These are phyloP conservation scores for Cephus nigrinus DNA, from an alignment of 2,888 invertebrate genomes.

Conservation along the genomic window DNA sequence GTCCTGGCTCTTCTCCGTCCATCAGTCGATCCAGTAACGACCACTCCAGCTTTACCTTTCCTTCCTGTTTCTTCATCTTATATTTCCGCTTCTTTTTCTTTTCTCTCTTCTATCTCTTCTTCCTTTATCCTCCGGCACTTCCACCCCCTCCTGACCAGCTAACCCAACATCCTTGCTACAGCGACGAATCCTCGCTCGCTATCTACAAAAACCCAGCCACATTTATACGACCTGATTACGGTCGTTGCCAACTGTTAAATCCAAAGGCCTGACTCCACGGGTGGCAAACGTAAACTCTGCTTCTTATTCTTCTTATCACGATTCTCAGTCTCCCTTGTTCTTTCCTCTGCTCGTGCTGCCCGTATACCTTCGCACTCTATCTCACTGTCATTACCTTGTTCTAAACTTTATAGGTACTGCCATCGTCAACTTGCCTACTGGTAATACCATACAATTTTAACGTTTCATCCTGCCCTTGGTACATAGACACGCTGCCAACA, in stretches of 20 bases:
- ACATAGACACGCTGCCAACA: too few species aligned
- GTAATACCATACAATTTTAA: too few species aligned
- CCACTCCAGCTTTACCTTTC: too few species aligned
- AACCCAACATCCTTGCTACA: background rate
- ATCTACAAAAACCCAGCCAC: constrained; percentile 48
- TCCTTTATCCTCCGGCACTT: constrained; percentile 21
- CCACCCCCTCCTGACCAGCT: background rate
- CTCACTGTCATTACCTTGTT: too few species aligned
- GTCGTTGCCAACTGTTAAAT: constrained; percentile 34
- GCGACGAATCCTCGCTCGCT: constrained; percentile 20
- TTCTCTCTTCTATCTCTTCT: background rate
- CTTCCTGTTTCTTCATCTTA: background rate
- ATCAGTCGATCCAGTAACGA: background rate
- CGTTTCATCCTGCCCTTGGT: too few species aligned
- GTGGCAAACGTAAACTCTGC: too few species aligned
- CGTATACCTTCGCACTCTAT: too few species aligned
- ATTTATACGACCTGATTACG: constrained; percentile 55
- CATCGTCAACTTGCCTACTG: too few species aligned
- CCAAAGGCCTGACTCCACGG: background rate
- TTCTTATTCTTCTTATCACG: too few species aligned
- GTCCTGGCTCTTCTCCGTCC: constrained; percentile 15
- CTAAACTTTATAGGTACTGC: too few species aligned
- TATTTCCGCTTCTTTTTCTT: constrained; percentile 6
- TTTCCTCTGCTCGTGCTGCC: too few species aligned
- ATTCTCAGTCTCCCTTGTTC: too few species aligned